These are phyloP conservation scores for Myrmecobius fasciatus DNA, from an alignment of 2,113 vertebrate genomes.

Conservation along the genomic window DNA sequence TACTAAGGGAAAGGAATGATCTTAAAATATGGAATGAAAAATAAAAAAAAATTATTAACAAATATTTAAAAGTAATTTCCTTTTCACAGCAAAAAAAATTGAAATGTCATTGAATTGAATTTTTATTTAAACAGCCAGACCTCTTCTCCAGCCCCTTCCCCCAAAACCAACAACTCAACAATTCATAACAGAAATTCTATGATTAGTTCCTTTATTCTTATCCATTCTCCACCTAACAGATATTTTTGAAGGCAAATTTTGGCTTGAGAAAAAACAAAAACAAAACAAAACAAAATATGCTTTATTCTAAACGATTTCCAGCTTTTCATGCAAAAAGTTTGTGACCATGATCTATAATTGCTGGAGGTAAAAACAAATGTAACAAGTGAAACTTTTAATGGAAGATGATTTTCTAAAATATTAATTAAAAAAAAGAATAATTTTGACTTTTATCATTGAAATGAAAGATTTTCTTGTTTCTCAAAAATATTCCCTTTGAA, in stretches of 20 bases:
- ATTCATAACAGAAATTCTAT: neutral
- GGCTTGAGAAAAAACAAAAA: slow-evolving; percentile 20
- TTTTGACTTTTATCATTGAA: slow-evolving; percentile 15
- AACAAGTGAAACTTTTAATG: slow-evolving; percentile 3
- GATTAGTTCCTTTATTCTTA: neutral
- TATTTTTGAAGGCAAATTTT: slow-evolving; percentile 11
- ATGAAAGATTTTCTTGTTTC: slow-evolving; percentile 35
- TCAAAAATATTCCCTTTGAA: slow-evolving; percentile 20
- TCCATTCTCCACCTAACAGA: neutral
- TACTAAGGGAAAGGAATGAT: neutral
- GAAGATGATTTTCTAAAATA: slow-evolving; percentile 37
- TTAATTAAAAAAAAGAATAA: neutral
- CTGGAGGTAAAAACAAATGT: neutral
- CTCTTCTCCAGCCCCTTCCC: no score
- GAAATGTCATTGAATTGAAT: slow-evolving; percentile 17
- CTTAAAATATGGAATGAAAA: neutral
- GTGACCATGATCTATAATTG: slow-evolving; percentile 15
- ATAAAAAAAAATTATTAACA: slow-evolving; percentile 13
- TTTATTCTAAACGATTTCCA: neutral
- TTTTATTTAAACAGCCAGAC: slow-evolving; percentile 33
- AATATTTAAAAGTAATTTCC: neutral
- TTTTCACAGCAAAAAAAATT: slow-evolving; percentile 46
- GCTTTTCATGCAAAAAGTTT: neutral
- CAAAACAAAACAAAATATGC: neutral
- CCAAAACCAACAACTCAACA: neutral